phyloP scores from a whole-genome alignment of 2,113 vertebrate species.

The Regulus satrapa region DNA sequence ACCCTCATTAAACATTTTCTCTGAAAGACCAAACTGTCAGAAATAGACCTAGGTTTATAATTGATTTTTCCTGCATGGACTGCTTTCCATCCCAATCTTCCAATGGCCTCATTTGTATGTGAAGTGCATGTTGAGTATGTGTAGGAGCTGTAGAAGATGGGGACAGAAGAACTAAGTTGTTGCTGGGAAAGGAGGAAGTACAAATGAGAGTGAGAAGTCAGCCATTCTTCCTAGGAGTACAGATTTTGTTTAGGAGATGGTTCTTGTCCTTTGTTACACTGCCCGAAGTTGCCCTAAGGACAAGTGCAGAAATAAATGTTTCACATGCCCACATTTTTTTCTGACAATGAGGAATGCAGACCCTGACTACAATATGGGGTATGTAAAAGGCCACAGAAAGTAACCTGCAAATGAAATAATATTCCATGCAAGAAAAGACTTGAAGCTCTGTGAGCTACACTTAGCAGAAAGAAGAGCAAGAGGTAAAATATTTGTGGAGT shows the following conservation, averaged over 20 bases:
- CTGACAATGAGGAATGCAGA: neutral
- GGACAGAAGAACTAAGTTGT: neutral
- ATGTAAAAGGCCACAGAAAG: neutral
- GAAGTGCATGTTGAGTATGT: neutral
- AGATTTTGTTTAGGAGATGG: neutral
- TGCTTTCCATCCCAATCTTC: neutral
- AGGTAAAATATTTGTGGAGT: slow-evolving; percentile 20
- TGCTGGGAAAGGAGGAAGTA: slow-evolving; percentile 1
- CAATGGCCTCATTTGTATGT: neutral
- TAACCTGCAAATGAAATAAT: neutral
- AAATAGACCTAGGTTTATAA: neutral
- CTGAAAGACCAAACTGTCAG: slow-evolving; percentile 22
- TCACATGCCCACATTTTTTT: neutral
- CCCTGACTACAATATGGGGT: neutral
- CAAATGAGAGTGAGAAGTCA: neutral
- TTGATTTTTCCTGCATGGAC: neutral
- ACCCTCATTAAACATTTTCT: slow-evolving; percentile 4
- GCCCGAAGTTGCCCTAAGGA: neutral
- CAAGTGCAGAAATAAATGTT: neutral
- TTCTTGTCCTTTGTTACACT: neutral
- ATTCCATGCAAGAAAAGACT: neutral
- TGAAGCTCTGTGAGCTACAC: neutral
- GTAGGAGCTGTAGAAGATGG: neutral
- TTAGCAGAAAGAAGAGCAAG: slow-evolving; percentile 2
- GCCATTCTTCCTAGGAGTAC: neutral